These are phyloP conservation scores for Amyelois transitella DNA, from an alignment of 1,140 invertebrate species.

Conservation along the genomic window DNA sequence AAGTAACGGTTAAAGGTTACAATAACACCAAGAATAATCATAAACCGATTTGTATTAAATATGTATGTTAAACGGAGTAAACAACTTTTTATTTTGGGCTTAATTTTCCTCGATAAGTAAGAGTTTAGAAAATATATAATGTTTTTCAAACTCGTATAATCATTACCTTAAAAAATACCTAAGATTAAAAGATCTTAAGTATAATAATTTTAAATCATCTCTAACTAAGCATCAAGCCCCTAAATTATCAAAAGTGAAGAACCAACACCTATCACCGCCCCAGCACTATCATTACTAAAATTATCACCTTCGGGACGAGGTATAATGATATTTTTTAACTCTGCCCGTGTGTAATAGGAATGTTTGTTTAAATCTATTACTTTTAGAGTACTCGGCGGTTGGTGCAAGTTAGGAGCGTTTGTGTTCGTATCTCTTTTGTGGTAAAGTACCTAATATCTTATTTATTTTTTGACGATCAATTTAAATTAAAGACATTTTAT, in stretches of 20 bases:
- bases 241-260: constrained; percentile 4
- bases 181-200: not conserved
- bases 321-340: constrained; percentile 56
- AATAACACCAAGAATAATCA: too few relatives aligned
- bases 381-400: constrained; percentile 19
- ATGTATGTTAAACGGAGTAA: too few relatives aligned
- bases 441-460: not conserved
- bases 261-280: constrained; percentile 17
- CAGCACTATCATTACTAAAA: constrained; percentile 49
- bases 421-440: too few relatives aligned
- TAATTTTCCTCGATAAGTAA: too few relatives aligned
- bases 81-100: too few relatives aligned
- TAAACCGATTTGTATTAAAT: too few relatives aligned
- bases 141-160: too few relatives aligned
- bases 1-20: too few relatives aligned
- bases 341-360: constrained; percentile 32
- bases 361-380: constrained; percentile 69
- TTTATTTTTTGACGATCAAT: too few relatives aligned
- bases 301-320: constrained; percentile 44
- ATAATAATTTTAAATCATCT: not conserved
- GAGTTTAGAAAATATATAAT: too few relatives aligned
- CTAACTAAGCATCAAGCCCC: not conserved
- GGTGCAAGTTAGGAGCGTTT: constrained; percentile 20
- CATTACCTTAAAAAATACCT: too few relatives aligned
- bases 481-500: too few relatives aligned